These are phyloP conservation scores for Cardiocondyla obscurior DNA, from an alignment of 1,140 invertebrate species.

Conservation along the genomic window DNA sequence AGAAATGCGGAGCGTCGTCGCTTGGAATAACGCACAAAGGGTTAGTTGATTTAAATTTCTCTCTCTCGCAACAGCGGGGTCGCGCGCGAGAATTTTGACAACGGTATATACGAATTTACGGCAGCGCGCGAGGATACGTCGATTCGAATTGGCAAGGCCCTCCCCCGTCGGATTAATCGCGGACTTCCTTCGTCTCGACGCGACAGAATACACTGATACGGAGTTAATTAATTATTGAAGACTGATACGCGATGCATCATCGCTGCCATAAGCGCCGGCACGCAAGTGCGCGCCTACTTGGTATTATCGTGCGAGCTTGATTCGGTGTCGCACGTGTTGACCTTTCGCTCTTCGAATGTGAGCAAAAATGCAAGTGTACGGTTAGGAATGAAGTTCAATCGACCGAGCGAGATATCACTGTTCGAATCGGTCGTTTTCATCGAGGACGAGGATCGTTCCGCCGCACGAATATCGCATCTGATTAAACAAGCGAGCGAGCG, in stretches of 20 bases:
- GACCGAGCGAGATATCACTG: not conserved
- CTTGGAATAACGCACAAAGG: not conserved
- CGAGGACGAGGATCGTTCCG: too few relatives aligned
- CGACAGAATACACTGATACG: constrained; percentile 4
- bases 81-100: not conserved
- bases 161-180: not conserved
- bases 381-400: not conserved
- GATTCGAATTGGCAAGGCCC: not conserved
- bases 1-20: not conserved
- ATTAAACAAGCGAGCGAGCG: not conserved
- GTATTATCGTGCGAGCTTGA: not conserved
- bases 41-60: not conserved
- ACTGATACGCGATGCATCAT: not conserved
- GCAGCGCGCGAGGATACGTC: too few relatives aligned
- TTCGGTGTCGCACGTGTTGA: constrained; percentile 1
- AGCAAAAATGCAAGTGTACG: not conserved
- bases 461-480: too few relatives aligned
- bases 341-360: not conserved
- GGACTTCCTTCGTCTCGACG: not conserved
- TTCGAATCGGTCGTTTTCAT: not conserved
- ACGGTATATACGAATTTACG: too few relatives aligned
- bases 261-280: not conserved
- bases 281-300: not conserved
- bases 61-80: not conserved
- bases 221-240: constrained; percentile 18